Evolutionary conservation across 1,140 invertebrate species (phyloP).

Genomic region (Chionoecetes opilio): DNA sequence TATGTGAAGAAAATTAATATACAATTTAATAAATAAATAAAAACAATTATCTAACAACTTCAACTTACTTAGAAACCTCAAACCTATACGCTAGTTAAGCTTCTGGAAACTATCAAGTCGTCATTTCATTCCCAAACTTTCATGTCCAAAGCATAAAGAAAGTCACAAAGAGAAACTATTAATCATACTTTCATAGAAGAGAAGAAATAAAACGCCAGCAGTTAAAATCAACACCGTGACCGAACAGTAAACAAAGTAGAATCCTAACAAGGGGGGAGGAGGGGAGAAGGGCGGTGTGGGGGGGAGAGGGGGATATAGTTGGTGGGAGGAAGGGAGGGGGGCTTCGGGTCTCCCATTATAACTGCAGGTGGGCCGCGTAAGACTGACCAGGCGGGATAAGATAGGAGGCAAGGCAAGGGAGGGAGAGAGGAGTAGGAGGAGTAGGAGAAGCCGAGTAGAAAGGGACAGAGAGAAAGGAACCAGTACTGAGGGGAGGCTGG

Average conservation of each 20-base stretch:
- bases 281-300: background rate
- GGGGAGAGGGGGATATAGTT: background rate
- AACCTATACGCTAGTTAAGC: too few species aligned
- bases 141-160: background rate
- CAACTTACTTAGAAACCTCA: too few species aligned
- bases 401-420: background rate
- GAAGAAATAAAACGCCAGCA: background rate
- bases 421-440: background rate
- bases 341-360: constrained; percentile 61
- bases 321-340: background rate
- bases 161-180: background rate
- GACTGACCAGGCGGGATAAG: constrained; percentile 69
- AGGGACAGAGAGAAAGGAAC: constrained; percentile 33
- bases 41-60: background rate
- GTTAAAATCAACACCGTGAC: background rate
- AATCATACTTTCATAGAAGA: background rate
- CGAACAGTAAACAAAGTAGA: background rate
- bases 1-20: too few species aligned
- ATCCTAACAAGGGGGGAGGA: background rate
- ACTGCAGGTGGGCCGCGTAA: constrained; percentile 75
- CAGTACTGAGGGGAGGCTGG: constrained; percentile 44
- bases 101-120: too few species aligned
- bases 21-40: background rate
- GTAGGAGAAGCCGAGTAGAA: background rate
- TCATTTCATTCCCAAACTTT: background rate